phyloP scores from a whole-genome alignment of 2,888 invertebrate genomes.

The Heliconius cydno region DNA sequence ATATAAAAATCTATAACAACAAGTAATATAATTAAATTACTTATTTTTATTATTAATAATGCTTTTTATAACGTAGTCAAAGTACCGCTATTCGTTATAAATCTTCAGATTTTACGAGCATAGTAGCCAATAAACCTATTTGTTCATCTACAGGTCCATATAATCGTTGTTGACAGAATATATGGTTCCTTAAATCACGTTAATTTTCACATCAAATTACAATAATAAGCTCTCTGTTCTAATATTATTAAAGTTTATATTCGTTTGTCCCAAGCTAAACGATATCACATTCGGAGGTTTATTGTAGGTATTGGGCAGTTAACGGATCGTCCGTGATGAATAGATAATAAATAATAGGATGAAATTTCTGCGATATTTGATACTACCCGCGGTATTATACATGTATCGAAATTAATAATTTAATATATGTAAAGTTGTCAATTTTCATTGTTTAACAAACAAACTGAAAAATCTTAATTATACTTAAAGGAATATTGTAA shows the following conservation, averaged over 20 bases:
- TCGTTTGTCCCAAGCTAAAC: background rate
- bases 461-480: too few relatives aligned
- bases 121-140: slow-evolving; percentile 80
- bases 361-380: slow-evolving; percentile 36
- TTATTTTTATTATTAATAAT: background rate
- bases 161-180: slow-evolving; percentile 72
- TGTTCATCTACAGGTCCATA: slow-evolving; percentile 73
- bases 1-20: background rate
- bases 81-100: slow-evolving; percentile 60
- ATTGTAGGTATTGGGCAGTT: slow-evolving; percentile 26
- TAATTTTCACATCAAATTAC: slow-evolving; percentile 66
- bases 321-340: slow-evolving; percentile 33
- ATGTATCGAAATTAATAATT: background rate
- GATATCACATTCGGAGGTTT: slow-evolving; percentile 30
- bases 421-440: background rate
- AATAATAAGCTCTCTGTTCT: slow-evolving; percentile 50
- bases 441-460: too few relatives aligned
- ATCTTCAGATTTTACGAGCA: slow-evolving; percentile 72
- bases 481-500: too few relatives aligned
- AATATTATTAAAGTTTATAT: slow-evolving; percentile 44
- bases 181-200: slow-evolving; percentile 73
- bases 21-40: background rate
- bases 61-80: slow-evolving; percentile 7
- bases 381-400: slow-evolving; percentile 12
- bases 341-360: slow-evolving; percentile 36